A percentile compares a stretch with the other conserved stretches of the same genome.
Evolutionary conservation across 2,113 vertebrate species (phyloP).

Genomic region (Macroglossus sobrinus): DNA sequence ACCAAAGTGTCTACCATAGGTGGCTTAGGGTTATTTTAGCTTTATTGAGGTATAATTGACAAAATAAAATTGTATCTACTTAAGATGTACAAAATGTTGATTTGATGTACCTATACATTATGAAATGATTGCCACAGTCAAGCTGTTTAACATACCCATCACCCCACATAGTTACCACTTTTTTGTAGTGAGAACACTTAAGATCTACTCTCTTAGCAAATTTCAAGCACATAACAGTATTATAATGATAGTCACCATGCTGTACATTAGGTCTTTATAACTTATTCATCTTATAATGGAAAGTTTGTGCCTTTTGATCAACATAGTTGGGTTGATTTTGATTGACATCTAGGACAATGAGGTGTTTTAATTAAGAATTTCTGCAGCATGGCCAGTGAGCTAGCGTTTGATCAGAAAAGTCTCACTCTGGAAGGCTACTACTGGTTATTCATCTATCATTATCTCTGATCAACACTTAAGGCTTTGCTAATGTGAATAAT

Average conservation of each 20-base stretch:
- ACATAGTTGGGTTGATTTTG: not conserved
- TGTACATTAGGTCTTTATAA: too few species aligned
- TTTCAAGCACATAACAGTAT: not conserved
- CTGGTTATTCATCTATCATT: not conserved
- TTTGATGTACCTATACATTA: too few species aligned
- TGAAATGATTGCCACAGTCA: too few species aligned
- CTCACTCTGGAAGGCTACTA: not conserved
- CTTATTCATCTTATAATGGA: not conserved
- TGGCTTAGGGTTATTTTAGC: not conserved
- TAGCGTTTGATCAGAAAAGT: not conserved
- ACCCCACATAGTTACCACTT: not conserved
- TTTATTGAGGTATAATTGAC: not conserved
- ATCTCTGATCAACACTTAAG: not conserved
- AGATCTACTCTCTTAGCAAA: not conserved
- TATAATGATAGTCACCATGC: too few species aligned
- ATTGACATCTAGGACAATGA: not conserved
- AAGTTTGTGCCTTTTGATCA: not conserved
- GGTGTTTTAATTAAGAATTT: not conserved
- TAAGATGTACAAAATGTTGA: not conserved
- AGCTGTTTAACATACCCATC: too few species aligned
- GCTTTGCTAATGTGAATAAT: not conserved
- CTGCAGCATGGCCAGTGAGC: not conserved
- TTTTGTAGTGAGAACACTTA: not conserved
- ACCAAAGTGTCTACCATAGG: not conserved
- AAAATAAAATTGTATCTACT: not conserved